Percentiles rank a stretch among this genome's conserved stretches.
Evolutionary conservation across 92 coral and sea anemone species (phyloP).

Genomic region (Bergia sp.): DNA sequence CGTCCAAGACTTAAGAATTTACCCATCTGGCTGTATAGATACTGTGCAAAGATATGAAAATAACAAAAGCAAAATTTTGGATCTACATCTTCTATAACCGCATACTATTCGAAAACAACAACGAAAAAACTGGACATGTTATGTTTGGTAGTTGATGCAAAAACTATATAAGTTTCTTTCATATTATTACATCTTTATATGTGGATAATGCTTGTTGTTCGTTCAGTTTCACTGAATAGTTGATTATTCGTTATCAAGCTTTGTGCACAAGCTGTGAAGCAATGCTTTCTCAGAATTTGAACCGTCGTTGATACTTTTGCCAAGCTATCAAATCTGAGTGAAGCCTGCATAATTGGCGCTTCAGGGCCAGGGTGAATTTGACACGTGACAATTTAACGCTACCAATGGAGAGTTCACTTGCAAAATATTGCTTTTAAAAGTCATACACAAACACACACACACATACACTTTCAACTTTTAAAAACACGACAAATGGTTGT

Average conservation of each 20-base stretch:
- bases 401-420: neutral
- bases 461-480: neutral
- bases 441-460: too few species aligned
- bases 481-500: neutral
- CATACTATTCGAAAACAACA: neutral
- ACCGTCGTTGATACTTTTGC: neutral
- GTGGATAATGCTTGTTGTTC: neutral
- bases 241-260: neutral
- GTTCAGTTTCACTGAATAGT: neutral
- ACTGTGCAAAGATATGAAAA: neutral
- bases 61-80: too few species aligned
- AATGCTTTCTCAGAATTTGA: neutral
- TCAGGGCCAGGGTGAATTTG: neutral
- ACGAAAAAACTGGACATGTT: neutral
- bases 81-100: too few species aligned
- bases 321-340: neutral
- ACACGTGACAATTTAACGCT: neutral
- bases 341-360: neutral
- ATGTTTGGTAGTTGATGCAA: neutral
- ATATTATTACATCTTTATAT: neutral
- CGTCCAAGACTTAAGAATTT: neutral
- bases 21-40: neutral
- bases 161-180: neutral
- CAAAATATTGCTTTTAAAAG: neutral
- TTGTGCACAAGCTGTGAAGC: neutral